Percentiles rank a stretch among this genome's conserved stretches.
phyloP scores from a whole-genome alignment of 2,888 invertebrate genomes.

The Ptychoptera contaminata region DNA sequence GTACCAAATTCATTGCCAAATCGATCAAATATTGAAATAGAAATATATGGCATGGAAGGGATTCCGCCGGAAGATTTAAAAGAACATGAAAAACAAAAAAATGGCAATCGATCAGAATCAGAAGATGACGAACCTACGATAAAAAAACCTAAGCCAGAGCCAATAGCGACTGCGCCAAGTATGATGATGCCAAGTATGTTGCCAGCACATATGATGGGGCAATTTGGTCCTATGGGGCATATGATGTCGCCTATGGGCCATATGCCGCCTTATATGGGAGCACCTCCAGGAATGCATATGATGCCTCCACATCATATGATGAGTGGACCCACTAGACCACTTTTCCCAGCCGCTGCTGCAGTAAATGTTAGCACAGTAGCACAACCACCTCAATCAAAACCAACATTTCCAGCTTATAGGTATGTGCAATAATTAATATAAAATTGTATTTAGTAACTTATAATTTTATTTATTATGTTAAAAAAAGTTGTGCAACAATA shows the following conservation, averaged over 20 bases:
- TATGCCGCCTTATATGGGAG: slow-evolving; percentile 58
- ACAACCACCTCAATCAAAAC: slow-evolving; percentile 43
- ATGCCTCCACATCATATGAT: slow-evolving; percentile 38
- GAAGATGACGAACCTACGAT: slow-evolving; percentile 71
- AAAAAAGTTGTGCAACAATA: slow-evolving; percentile 51
- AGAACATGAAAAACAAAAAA: slow-evolving; percentile 83
- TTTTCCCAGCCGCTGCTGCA: slow-evolving; percentile 68
- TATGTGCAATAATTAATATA: slow-evolving; percentile 21
- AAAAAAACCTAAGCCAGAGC: slow-evolving; percentile 55
- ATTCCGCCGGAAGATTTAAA: slow-evolving; percentile 90
- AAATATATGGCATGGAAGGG: slow-evolving; percentile 99
- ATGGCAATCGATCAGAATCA: slow-evolving; percentile 59
- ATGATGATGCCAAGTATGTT: slow-evolving; percentile 45
- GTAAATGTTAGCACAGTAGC: slow-evolving; percentile 34
- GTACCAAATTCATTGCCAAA: slow-evolving; percentile 97
- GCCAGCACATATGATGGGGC: slow-evolving; percentile 41
- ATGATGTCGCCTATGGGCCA: slow-evolving; percentile 54
- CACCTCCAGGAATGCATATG: slow-evolving; percentile 42
- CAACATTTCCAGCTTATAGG: slow-evolving; percentile 69
- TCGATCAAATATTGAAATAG: slow-evolving; percentile 96
- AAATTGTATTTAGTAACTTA: background rate
- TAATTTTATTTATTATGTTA: slow-evolving; percentile 3
- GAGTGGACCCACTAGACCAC: slow-evolving; percentile 48
- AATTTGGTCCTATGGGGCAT: slow-evolving; percentile 39
- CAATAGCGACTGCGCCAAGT: slow-evolving; percentile 34